phyloP scores from a whole-genome alignment of 2,113 vertebrate species.

The Ivindomyrus marchei region DNA sequence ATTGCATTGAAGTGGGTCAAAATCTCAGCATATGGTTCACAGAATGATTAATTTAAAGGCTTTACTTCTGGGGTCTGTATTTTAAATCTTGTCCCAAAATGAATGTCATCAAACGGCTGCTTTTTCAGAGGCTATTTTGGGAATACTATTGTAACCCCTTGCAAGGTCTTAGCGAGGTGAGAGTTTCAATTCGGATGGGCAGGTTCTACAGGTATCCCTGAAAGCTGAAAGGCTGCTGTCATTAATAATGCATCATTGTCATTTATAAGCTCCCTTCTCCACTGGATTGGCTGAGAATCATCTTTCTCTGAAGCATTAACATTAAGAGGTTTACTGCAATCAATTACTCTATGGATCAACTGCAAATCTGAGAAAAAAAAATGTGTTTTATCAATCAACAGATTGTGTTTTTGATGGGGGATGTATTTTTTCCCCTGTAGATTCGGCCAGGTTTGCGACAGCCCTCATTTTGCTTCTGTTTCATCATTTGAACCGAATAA shows the following conservation, averaged over 20 bases:
- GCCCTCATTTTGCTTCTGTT: not conserved
- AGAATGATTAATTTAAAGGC: not conserved
- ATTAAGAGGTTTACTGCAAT: not conserved
- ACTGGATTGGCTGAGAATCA: not conserved
- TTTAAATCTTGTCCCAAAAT: not conserved
- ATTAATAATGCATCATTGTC: not conserved
- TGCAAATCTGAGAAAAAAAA: not conserved
- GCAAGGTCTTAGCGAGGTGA: not conserved
- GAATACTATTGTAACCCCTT: not conserved
- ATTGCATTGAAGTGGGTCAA: slow-evolving; percentile 5
- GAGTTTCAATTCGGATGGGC: not conserved
- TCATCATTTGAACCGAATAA: not conserved
- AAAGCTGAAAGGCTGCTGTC: not conserved
- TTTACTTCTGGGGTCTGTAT: not conserved
- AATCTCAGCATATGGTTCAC: not conserved
- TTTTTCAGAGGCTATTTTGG: not conserved
- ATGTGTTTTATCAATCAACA: not conserved
- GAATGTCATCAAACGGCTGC: not conserved
- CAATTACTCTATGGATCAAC: not conserved
- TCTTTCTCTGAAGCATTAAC: not conserved
- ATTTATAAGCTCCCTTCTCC: not conserved
- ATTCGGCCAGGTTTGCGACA: not conserved
- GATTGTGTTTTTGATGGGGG: not conserved
- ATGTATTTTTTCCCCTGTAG: not conserved
- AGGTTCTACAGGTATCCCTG: not conserved